Base-by-base conservation (phyloP, 2,888 invertebrate species). In the Antheraea yamamai region DNA sequence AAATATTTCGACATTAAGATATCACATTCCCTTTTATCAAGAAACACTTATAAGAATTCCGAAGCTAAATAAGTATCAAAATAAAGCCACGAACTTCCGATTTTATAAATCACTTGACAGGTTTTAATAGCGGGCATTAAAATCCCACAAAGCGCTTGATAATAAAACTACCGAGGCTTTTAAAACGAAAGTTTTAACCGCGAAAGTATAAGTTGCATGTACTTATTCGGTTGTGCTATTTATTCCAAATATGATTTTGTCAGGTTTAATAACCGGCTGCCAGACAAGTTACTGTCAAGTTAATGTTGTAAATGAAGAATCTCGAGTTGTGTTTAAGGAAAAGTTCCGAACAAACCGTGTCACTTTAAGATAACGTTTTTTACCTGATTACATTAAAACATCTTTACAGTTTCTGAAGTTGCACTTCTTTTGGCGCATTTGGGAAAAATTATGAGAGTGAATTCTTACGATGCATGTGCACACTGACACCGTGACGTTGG, bases 21-120 rank as follows among this genome's bases (percentile, higher is more conserved):
- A 61, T 23, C 58, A 58, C 55, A 55, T 55, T 55, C 55, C 7
- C 58, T n/a, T 58, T 58, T n/a, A 58, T 58, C 58, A 20, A 20
- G n/a, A 10, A 7, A 23, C 55, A 74, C 55, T 74, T 74, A 39
- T 55, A 52, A 73, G 74, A 68, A 35, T 75, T 30, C 74, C 75
- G 83, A 83, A 83, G 80, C 79, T 82, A 73, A 72, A 77, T 78
- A 83, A 83, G 81, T 82, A 80, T 78, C 77, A 74, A 77, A 61
- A 74, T 35, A 74, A 73, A 78, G 79, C 82, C 80, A 77, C 83
- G 79, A 81, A 77, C 79, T 82, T 80, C 83, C 81, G 81, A 79
- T 82, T 81, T 79, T 78, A 30, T 66, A 30, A 80, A 81, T 83
- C 79, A 77, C 78, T 77, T 80, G 79, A 76, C 80, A 76, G 79